These are phyloP conservation scores for Planococcus citri DNA, from an alignment of 1,140 invertebrate genomes.

Conservation along the genomic window DNA sequence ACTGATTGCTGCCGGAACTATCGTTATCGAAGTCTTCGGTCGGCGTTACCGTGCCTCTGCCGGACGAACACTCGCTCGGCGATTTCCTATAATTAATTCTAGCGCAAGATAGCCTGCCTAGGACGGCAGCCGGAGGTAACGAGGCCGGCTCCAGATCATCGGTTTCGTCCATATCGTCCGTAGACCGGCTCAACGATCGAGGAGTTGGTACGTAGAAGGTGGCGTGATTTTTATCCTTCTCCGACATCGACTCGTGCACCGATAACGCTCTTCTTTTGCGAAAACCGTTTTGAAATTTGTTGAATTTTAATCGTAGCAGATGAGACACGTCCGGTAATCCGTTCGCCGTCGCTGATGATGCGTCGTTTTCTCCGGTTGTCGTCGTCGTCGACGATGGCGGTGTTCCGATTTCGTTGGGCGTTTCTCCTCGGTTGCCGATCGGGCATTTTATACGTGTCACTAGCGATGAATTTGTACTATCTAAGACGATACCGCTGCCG, in stretches of 20 bases:
- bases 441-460: constrained; percentile 24
- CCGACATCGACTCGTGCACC: constrained; percentile 47
- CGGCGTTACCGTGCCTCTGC: constrained; percentile 27
- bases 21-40: constrained; percentile 26
- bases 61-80: constrained; percentile 27
- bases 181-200: constrained; percentile 17
- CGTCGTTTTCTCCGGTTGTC: constrained; percentile 22
- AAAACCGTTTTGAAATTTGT: constrained; percentile 50
- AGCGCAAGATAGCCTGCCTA: constrained; percentile 28
- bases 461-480: no score
- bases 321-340: constrained; percentile 43
- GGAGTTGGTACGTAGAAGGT: constrained; percentile 50
- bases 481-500: constrained; percentile 32
- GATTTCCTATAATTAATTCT: constrained; percentile 16
- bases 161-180: constrained; percentile 26
- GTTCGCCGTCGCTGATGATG: constrained; percentile 30
- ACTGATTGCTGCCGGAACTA: constrained; percentile 27
- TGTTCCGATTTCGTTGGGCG: background rate
- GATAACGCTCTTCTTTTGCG: constrained; percentile 47
- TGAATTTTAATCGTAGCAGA: constrained; percentile 47
- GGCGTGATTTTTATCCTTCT: constrained; percentile 29
- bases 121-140: constrained; percentile 28
- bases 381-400: background rate
- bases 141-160: constrained; percentile 21
- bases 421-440: background rate